Conservation (phyloP, 1,140 invertebrate species). For the Nebria ingens region DNA sequence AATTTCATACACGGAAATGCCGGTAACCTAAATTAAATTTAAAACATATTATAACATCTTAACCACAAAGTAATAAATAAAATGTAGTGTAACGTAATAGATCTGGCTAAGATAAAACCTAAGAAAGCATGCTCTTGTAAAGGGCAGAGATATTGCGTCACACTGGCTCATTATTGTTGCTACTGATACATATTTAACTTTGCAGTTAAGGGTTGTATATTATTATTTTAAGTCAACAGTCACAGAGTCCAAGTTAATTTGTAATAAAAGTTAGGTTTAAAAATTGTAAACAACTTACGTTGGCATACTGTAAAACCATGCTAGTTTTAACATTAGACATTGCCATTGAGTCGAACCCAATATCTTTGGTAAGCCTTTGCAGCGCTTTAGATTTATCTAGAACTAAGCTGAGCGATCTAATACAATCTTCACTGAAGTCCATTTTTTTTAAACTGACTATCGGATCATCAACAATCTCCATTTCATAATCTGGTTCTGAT, state of each 20-base stretch:
- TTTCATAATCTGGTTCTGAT: neutral
- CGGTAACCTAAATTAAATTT: constrained; percentile 45
- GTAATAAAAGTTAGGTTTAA: neutral
- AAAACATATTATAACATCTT: neutral
- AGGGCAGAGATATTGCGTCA: no score
- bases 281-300: neutral
- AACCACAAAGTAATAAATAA: neutral
- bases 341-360: neutral
- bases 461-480: neutral
- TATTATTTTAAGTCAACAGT: no score
- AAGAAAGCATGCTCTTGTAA: no score
- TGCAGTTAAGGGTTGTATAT: no score
- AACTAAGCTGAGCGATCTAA: neutral
- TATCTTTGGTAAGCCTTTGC: neutral
- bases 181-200: no score
- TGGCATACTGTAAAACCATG: neutral
- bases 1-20: constrained; percentile 32
- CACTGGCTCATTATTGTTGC: no score
- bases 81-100: no score
- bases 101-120: no score
- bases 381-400: neutral
- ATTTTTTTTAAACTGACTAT: neutral
- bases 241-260: no score
- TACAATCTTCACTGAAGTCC: neutral
- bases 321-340: neutral